Evolutionary conservation across 2,888 invertebrate genomes (phyloP).

Genomic region (Boloria euphrosyne): DNA sequence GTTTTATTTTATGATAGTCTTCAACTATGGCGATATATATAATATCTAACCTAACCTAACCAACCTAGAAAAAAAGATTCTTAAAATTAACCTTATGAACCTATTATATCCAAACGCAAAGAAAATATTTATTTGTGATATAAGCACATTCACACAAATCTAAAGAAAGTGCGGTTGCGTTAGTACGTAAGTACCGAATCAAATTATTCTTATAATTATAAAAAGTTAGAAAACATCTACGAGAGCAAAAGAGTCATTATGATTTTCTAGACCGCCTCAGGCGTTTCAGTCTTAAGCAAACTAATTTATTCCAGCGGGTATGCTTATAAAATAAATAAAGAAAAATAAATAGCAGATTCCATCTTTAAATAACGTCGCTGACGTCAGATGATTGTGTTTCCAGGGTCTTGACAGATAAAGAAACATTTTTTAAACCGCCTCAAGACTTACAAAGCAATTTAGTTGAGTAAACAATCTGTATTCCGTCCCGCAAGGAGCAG

Average conservation of each 20-base stretch:
- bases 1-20: too few relatives aligned
- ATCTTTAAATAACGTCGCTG: slow-evolving; percentile 46
- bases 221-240: background rate
- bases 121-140: too few relatives aligned
- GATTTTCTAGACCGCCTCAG: slow-evolving; percentile 10
- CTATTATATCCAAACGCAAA: too few relatives aligned
- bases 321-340: slow-evolving; percentile 21
- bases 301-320: slow-evolving; percentile 22
- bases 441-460: slow-evolving; percentile 72
- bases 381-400: slow-evolving; percentile 53
- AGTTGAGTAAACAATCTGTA: slow-evolving; percentile 55
- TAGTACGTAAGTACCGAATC: too few relatives aligned
- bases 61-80: too few relatives aligned
- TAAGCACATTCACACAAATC: too few relatives aligned
- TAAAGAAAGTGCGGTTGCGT: too few relatives aligned
- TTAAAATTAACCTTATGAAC: too few relatives aligned
- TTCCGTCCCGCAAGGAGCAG: slow-evolving; percentile 30
- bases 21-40: too few relatives aligned
- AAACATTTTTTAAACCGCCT: slow-evolving; percentile 68
- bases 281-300: slow-evolving; percentile 21
- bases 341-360: slow-evolving; percentile 17
- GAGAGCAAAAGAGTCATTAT: background rate
- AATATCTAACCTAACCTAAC: too few relatives aligned
- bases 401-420: slow-evolving; percentile 56
- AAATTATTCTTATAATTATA: background rate